Base-by-base conservation (phyloP, 2,113 vertebrate species). In the Greenwoodochromis staneri region DNA sequence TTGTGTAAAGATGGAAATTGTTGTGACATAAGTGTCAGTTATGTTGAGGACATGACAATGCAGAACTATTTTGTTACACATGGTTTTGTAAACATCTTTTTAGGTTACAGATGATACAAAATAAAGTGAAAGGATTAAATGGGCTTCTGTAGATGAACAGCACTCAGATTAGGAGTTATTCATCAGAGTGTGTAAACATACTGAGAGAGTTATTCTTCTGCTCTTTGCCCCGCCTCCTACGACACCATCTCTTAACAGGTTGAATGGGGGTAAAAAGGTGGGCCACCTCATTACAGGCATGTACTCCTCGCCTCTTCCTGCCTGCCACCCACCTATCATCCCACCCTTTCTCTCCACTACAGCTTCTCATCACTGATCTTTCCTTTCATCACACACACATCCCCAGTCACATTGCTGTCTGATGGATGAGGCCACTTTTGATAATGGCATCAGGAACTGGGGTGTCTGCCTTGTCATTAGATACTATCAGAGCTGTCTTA, bases 391-490 rank as follows among this genome's bases (percentile, higher is more conserved):
- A 94, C 90, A 81, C 89, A 90, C 89, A 89, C 92, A 90, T 89
- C 85, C 87, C 84, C 93, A 90, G 91, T 94, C 94, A 92, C 88
- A 19, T 73, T 2, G 80, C 51, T 38, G 54, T 82, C 94, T 96
- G 95, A 96, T 93, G 91, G 95, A 96, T 95, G 95, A 94, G 90
- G 89, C 90, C 90, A 93, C 94, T 93, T 96, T 95, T 95, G 95
- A 96, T 96, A 96, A 96, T 96, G 92, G 95, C 92, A 93, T 95
- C 94, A 94, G 96, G 95, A 95, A 95, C 94, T 31, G 59, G 88
- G 93, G 89, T 80, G 92, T 89, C 94, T 95, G 93, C 95, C 95
- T 95, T 96, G 95, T 96, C 94, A 96, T 96, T 95, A 96, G 90
- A 94, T 94, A 86, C 91, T 90, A 94, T 95, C 93, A 89, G 91